These are phyloP conservation scores for Sicus ferrugineus DNA, from an alignment of 2,888 invertebrate genomes.

Conservation along the genomic window DNA sequence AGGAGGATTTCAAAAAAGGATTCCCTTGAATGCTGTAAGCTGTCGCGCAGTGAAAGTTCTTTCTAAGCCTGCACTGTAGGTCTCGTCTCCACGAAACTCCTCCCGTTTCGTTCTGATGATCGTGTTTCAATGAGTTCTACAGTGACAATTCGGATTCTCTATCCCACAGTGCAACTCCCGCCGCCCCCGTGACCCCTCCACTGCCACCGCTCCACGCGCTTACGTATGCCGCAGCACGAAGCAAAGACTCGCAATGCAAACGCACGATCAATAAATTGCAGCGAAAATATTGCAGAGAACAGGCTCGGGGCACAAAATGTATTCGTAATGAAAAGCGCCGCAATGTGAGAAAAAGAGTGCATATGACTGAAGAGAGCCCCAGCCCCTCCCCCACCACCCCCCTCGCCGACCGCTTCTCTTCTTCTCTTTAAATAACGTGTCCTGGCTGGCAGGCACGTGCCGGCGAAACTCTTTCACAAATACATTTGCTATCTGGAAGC, in stretches of 20 bases:
- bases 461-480: not conserved
- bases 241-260: slow-evolving; percentile 9
- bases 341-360: not conserved
- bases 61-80: no score
- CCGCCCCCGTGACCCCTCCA: not conserved
- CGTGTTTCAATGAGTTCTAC: no score
- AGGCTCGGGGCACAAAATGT: not conserved
- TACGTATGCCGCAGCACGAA: not conserved
- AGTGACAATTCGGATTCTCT: no score
- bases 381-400: no score
- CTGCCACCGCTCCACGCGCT: not conserved
- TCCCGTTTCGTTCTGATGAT: no score
- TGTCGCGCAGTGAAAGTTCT: no score
- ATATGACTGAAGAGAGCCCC: no score
- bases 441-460: not conserved
- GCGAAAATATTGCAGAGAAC: not conserved
- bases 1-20: no score
- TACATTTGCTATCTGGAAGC: not conserved
- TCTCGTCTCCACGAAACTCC: no score
- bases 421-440: not conserved
- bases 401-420: no score
- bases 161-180: no score
- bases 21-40: no score
- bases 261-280: slow-evolving; percentile 6
- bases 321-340: not conserved